Percentiles rank a stretch among this genome's conserved stretches.
Evolutionary conservation across 1,140 invertebrate genomes (phyloP).

Genomic region (Drosophila varians): DNA sequence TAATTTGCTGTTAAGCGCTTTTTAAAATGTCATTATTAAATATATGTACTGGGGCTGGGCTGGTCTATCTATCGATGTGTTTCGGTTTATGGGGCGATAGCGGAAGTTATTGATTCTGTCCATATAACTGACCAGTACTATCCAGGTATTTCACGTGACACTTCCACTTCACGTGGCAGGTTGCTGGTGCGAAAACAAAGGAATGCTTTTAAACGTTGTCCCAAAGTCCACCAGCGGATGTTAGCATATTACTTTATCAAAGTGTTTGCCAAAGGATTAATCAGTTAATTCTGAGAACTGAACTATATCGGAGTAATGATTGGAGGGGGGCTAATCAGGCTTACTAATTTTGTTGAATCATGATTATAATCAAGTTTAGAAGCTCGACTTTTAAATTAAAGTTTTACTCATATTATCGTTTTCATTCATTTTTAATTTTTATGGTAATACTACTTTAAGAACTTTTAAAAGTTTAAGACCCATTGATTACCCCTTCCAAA

Average conservation of each 20-base stretch:
- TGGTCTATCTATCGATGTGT: constrained; percentile 24
- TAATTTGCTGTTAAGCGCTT: constrained; percentile 74
- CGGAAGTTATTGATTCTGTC: constrained; percentile 60
- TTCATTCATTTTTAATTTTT: too few relatives aligned
- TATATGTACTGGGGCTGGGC: not conserved
- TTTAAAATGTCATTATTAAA: constrained; percentile 76
- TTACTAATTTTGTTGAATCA: too few relatives aligned
- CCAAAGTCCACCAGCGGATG: constrained; percentile 2
- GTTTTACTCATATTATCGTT: too few relatives aligned
- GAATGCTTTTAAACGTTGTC: constrained; percentile 4
- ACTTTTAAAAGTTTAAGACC: too few relatives aligned
- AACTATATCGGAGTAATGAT: not conserved
- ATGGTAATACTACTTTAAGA: too few relatives aligned
- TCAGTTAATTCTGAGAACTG: not conserved
- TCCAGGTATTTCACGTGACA: constrained; percentile 19
- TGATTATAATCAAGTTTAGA: too few relatives aligned
- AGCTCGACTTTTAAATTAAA: too few relatives aligned
- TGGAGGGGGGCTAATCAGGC: not conserved
- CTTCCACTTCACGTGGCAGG: constrained; percentile 1
- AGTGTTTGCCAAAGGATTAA: constrained; percentile 2
- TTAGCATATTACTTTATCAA: constrained; percentile 10
- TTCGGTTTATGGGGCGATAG: constrained; percentile 32
- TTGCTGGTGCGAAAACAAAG: constrained; percentile 9
- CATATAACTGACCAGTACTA: not conserved
- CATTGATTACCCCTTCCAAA: too few relatives aligned